phyloP scores from a whole-genome alignment of 2,113 vertebrate genomes.

The Pogonocichla stellata region DNA sequence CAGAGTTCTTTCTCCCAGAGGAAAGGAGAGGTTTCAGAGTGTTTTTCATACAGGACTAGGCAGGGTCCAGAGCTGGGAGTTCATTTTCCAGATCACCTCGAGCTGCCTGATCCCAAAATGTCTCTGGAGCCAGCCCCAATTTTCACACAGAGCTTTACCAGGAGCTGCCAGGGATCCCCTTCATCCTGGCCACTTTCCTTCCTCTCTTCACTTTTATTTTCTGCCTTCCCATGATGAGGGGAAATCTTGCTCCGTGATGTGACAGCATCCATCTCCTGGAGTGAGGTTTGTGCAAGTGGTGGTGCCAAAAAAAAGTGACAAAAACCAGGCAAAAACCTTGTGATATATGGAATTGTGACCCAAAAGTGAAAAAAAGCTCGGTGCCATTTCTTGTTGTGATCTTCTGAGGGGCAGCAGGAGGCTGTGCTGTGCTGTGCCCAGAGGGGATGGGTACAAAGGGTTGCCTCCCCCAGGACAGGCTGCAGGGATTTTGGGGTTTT shows the following conservation, averaged over 20 bases:
- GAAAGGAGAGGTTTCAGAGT: background rate
- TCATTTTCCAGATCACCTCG: background rate
- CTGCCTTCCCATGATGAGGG: rapidly evolving
- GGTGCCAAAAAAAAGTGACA: background rate
- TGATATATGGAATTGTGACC: background rate
- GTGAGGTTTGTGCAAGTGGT: background rate
- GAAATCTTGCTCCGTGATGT: background rate
- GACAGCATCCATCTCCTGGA: background rate
- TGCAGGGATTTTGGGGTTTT: background rate
- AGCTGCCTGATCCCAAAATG: background rate
- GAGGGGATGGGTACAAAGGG: background rate
- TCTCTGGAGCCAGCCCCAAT: no score
- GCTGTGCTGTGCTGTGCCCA: background rate
- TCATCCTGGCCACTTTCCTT: rapidly evolving
- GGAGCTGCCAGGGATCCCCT: background rate
- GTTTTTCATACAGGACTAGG: rapidly evolving
- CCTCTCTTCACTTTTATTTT: rapidly evolving
- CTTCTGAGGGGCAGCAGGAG: background rate
- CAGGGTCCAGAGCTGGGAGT: background rate
- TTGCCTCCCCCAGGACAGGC: background rate
- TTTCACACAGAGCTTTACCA: background rate
- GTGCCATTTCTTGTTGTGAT: background rate
- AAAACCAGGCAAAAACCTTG: background rate
- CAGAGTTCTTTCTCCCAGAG: background rate
- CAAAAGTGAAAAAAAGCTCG: background rate